Evolutionary conservation across 2,797 vertebrate species (phyloP), one percentile per base, ranked within the genome.

Genomic region (Pelodytes ibericus): DNA sequence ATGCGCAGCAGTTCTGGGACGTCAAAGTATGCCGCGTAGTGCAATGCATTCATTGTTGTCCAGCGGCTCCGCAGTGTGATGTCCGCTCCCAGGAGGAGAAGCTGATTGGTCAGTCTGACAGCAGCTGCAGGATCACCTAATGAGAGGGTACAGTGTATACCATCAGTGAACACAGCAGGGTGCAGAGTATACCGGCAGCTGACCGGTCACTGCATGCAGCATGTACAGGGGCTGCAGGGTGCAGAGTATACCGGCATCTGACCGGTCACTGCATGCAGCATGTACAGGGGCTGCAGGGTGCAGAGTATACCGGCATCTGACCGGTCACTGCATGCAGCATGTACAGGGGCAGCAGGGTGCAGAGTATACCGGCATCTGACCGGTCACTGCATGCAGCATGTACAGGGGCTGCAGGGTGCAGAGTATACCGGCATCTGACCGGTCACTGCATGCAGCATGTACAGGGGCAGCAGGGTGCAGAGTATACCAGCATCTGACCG

Each of bases 1-100:
- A 96, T 89, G 0, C 95, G 90, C 81, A 96, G 94, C 13, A 97
- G 92, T 59, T 96, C 95, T 0, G 96, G 96, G 11, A 96, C 95
- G 0, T 97, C 96, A 0, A 97, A 97, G 81, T 97, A 97, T 0
- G 95, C 95, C 0, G 96, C 95, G 0, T 97, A 97, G 88, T 97
- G 95, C 59, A 97, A 91, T 0, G 95, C 95, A 2, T 96, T 97
- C 96, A 97, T 97, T 89, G 95, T 96, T 80, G 96, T 97, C 96
- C 96, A 97, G 74, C 95, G 95, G 82, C 95, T 96, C 75, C 95
- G 91, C 80, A 97, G 90, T 31, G 94, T 93, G 53, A 94, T 94
- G 0, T 97, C 95, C 0, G 94, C 96, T 0, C 94, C 95, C 79
- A 95, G 84, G 0, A 87, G 85, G 66, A 97, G 90, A 49, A 97